These are phyloP conservation scores for Pitangus sulphuratus DNA, from an alignment of 2,797 vertebrate genomes.

Conservation along the genomic window DNA sequence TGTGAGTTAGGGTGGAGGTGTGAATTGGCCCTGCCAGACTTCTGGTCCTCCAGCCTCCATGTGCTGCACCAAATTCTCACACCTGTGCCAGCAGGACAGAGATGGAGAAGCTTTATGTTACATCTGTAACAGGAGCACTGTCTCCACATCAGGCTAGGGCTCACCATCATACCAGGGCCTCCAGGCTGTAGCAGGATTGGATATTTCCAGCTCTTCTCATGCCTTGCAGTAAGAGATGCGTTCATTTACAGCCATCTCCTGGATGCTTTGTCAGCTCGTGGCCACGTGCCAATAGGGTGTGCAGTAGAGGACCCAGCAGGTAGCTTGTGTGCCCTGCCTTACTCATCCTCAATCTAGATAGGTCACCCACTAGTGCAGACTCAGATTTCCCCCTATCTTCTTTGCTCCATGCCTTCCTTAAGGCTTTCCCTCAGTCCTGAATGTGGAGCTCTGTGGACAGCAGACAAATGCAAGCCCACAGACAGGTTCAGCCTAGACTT, in stretches of 20 bases:
- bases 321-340: neutral
- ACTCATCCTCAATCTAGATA: neutral
- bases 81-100: neutral
- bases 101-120: neutral
- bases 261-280: neutral
- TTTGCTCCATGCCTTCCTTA: neutral
- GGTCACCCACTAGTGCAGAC: neutral
- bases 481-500: neutral
- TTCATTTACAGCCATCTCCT: neutral
- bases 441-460: neutral
- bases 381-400: neutral
- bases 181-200: neutral
- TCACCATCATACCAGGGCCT: neutral
- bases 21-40: neutral
- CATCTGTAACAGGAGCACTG: neutral
- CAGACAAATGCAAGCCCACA: neutral
- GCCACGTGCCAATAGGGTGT: neutral
- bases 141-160: neutral
- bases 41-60: neutral
- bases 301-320: neutral
- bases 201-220: neutral
- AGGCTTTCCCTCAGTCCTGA: neutral
- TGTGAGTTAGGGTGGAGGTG: neutral
- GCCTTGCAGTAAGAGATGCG: neutral
- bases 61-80: neutral